These are phyloP conservation scores for Melitaea athalia DNA, from an alignment of 2,888 invertebrate species.

Conservation along the genomic window DNA sequence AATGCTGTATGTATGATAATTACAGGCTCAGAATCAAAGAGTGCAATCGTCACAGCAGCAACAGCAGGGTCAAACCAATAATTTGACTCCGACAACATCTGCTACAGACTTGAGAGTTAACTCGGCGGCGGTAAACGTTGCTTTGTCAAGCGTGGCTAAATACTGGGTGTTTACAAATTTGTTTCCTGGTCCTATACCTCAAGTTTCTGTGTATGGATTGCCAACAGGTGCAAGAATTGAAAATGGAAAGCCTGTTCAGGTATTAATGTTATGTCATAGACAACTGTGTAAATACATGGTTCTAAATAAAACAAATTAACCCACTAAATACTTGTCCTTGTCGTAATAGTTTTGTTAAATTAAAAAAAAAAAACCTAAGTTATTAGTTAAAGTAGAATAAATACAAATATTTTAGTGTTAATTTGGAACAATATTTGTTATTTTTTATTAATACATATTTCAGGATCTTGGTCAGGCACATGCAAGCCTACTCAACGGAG, in stretches of 20 bases:
- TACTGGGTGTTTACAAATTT: constrained; percentile 93
- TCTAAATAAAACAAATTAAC: background rate
- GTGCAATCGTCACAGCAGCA: constrained; percentile 67
- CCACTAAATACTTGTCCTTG: background rate
- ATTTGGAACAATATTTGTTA: constrained; percentile 1
- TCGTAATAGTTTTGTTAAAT: too few relatives aligned
- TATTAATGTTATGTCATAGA: constrained; percentile 47
- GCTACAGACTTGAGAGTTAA: constrained; percentile 85
- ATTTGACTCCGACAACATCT: constrained; percentile 78
- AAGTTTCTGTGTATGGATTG: constrained; percentile 87
- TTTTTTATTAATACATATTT: constrained; percentile 44
- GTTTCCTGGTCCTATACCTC: constrained; percentile 88
- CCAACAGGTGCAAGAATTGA: constrained; percentile 83
- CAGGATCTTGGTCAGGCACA: constrained; percentile 77
- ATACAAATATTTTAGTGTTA: background rate
- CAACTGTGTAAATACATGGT: background rate
- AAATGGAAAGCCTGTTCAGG: constrained; percentile 84
- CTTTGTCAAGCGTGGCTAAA: constrained; percentile 89
- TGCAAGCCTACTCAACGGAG: constrained; percentile 75
- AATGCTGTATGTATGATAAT: constrained; percentile 50
- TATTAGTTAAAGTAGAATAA: background rate
- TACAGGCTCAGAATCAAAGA: constrained; percentile 70
- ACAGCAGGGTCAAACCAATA: constrained; percentile 60
- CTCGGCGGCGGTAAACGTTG: constrained; percentile 85
- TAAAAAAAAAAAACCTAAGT: too few relatives aligned